phyloP scores from a whole-genome alignment of 1,140 invertebrate genomes.

The Asobara japonica region DNA sequence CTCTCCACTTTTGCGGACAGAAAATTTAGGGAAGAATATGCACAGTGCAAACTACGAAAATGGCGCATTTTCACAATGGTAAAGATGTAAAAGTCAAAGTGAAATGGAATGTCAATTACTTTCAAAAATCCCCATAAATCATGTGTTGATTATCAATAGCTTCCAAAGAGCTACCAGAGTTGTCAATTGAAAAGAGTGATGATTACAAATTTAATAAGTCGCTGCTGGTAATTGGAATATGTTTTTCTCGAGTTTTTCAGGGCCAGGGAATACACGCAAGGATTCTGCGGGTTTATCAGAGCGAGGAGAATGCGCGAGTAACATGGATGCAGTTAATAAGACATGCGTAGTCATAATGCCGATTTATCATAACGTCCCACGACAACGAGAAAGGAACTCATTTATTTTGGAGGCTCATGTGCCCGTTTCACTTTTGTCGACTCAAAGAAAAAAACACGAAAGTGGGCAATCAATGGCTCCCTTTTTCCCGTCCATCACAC shows the following conservation, averaged over 20 bases:
- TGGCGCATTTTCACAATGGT: too few relatives aligned
- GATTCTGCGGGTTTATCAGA: background rate
- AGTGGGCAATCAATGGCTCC: too few relatives aligned
- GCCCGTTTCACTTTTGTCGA: conserved; percentile 22
- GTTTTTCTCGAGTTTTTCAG: background rate
- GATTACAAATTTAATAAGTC: background rate
- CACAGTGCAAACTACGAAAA: too few relatives aligned
- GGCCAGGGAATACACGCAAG: background rate
- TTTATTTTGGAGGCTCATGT: background rate
- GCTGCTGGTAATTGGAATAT: background rate
- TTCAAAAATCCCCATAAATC: too few relatives aligned
- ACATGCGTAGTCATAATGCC: conserved; percentile 21
- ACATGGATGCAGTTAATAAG: background rate
- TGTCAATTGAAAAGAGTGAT: background rate
- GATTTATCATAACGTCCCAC: conserved; percentile 15
- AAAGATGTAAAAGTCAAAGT: too few relatives aligned
- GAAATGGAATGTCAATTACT: too few relatives aligned
- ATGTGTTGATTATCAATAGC: too few relatives aligned
- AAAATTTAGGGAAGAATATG: too few relatives aligned
- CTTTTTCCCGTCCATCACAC: too few relatives aligned
- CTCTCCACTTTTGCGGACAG: too few relatives aligned
- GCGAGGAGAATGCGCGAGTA: background rate
- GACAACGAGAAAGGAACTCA: background rate
- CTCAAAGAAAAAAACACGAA: background rate
- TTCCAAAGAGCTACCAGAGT: too few relatives aligned